phyloP scores from a whole-genome alignment of 30 jellyfish, hydroid and myxozoan species.

The Turritopsis rubra region DNA sequence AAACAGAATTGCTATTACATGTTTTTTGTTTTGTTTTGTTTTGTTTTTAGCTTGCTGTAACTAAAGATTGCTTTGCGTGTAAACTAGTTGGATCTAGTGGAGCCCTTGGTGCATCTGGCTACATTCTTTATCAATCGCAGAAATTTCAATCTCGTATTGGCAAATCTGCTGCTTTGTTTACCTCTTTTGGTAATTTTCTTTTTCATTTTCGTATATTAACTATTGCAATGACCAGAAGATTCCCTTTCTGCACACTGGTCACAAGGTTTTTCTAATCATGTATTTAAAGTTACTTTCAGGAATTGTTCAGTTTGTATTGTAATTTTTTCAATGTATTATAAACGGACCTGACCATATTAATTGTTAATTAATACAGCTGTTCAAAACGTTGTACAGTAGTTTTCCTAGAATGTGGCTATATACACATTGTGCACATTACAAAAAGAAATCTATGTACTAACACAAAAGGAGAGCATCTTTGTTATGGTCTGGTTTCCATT shows the following conservation, averaged over 20 bases:
- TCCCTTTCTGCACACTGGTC: no score
- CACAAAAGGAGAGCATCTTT: no score
- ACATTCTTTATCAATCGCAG: constrained; percentile 24
- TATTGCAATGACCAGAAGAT: neutral
- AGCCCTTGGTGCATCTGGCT: constrained; percentile 30
- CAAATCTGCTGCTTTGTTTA: constrained; percentile 2
- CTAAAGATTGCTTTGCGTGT: constrained; percentile 33
- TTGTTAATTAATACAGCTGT: no score
- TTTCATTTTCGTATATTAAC: neutral
- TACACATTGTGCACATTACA: no score
- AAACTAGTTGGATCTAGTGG: constrained; percentile 32
- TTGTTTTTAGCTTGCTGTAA: neutral
- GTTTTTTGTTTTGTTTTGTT: neutral
- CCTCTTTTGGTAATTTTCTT: constrained; percentile 20
- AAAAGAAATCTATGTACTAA: no score
- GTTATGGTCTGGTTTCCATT: no score
- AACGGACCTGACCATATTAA: no score
- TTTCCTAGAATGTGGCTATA: no score
- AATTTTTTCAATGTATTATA: no score
- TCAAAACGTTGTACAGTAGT: no score
- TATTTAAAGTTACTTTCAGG: neutral
- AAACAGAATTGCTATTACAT: neutral
- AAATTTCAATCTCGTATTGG: constrained; percentile 17
- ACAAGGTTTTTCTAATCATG: no score
- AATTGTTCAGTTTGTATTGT: no score